Evolutionary conservation across 1,140 invertebrate genomes (phyloP).

Genomic region (Carposina sasakii): DNA sequence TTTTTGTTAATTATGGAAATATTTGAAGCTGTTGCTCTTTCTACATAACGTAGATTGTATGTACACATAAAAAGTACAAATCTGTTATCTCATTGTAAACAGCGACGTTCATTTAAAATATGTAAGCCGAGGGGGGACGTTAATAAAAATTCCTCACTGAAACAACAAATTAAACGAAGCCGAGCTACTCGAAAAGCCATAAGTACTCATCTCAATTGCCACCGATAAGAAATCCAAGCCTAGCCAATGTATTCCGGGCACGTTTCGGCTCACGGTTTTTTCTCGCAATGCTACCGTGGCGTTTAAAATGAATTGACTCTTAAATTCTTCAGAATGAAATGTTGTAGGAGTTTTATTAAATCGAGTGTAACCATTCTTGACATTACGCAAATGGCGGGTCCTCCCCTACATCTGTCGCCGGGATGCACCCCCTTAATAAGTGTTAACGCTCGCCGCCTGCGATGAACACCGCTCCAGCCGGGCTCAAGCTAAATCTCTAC

Average conservation of each 20-base stretch:
- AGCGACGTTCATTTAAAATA: slow-evolving; percentile 43
- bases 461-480: slow-evolving; percentile 53
- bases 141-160: slow-evolving; percentile 71
- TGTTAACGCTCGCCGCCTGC: slow-evolving; percentile 70
- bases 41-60: too few species aligned
- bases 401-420: slow-evolving; percentile 70
- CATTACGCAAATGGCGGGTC: slow-evolving; percentile 70
- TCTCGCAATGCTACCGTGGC: slow-evolving; percentile 59
- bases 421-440: slow-evolving; percentile 71
- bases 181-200: slow-evolving; percentile 71
- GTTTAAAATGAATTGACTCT: slow-evolving; percentile 70
- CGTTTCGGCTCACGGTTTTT: slow-evolving; percentile 66
- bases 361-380: slow-evolving; percentile 70
- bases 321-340: slow-evolving; percentile 70
- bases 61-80: too few species aligned
- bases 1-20: too few species aligned
- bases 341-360: slow-evolving; percentile 72
- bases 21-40: too few species aligned
- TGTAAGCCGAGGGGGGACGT: slow-evolving; percentile 62
- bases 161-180: slow-evolving; percentile 73
- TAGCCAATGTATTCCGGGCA: slow-evolving; percentile 64
- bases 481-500: slow-evolving; percentile 68
- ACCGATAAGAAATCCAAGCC: slow-evolving; percentile 71
- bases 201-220: slow-evolving; percentile 72
- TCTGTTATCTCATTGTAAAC: too few species aligned